A percentile compares a stretch with the other conserved stretches of the same genome.
These are phyloP conservation scores for Merops nubicus DNA, from an alignment of 2,113 vertebrate genomes.

Conservation along the genomic window DNA sequence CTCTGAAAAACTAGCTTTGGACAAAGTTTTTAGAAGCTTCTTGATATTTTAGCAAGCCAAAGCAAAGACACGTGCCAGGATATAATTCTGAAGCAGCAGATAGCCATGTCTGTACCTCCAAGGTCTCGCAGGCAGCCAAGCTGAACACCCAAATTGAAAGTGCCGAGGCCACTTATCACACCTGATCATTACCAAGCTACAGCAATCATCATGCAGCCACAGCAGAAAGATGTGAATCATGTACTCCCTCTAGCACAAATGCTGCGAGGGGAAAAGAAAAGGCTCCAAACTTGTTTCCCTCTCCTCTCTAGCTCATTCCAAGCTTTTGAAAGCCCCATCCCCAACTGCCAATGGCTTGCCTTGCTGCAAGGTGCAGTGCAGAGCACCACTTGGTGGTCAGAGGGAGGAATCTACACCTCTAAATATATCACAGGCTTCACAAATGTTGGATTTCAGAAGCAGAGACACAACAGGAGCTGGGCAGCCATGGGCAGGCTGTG, in stretches of 20 bases:
- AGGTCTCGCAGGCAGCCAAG: not conserved
- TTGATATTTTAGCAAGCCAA: not conserved
- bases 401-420: not conserved
- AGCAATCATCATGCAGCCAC: not conserved
- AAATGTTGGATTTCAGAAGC: not conserved
- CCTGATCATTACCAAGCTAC: not conserved
- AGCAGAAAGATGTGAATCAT: not conserved
- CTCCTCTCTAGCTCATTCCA: not conserved
- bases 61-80: not conserved
- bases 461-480: not conserved
- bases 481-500: not conserved
- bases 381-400: slow-evolving; percentile 60
- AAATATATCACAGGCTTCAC: not conserved
- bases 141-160: slow-evolving; percentile 24
- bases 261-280: not conserved
- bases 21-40: not conserved
- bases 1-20: not conserved
- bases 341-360: not conserved
- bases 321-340: not conserved
- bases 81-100: not conserved
- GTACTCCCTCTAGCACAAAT: not conserved
- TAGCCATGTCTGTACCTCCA: not conserved
- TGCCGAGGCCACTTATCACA: not conserved
- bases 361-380: not conserved
- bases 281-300: not conserved